phyloP scores from a whole-genome alignment of 1,140 invertebrate species.

The Diabrotica virgifera region DNA sequence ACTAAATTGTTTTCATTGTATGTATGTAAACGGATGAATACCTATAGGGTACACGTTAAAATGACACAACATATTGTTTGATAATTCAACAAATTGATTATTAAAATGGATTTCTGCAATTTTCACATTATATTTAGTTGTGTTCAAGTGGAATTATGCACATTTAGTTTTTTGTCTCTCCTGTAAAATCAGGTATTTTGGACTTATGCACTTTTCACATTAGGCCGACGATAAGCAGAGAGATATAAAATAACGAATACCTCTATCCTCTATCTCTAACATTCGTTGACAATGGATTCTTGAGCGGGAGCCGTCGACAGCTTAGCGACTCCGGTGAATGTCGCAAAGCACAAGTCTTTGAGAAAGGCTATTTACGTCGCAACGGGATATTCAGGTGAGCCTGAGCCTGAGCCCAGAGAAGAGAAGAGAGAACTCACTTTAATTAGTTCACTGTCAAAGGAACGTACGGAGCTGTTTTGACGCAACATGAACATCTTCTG shows the following conservation, averaged over 20 bases:
- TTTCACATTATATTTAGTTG: too few relatives aligned
- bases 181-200: too few relatives aligned
- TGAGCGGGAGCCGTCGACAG: neutral
- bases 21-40: too few relatives aligned
- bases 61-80: too few relatives aligned
- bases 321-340: neutral
- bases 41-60: too few relatives aligned
- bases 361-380: conserved; percentile 35
- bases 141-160: too few relatives aligned
- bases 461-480: conserved; percentile 33
- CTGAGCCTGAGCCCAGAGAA: conserved; percentile 35
- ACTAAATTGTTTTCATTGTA: too few relatives aligned
- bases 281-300: neutral
- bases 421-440: conserved; percentile 22
- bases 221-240: neutral
- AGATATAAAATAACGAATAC: neutral
- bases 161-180: too few relatives aligned
- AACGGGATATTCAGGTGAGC: conserved; percentile 34
- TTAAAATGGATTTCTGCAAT: too few relatives aligned
- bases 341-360: conserved; percentile 18
- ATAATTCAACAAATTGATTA: too few relatives aligned
- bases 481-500: conserved; percentile 24
- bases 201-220: too few relatives aligned
- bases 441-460: conserved; percentile 43
- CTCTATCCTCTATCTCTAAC: neutral